Percentiles rank a stretch among this genome's conserved stretches.
Conservation (phyloP, 2,888 invertebrate genomes). For the Protonemura montana region DNA sequence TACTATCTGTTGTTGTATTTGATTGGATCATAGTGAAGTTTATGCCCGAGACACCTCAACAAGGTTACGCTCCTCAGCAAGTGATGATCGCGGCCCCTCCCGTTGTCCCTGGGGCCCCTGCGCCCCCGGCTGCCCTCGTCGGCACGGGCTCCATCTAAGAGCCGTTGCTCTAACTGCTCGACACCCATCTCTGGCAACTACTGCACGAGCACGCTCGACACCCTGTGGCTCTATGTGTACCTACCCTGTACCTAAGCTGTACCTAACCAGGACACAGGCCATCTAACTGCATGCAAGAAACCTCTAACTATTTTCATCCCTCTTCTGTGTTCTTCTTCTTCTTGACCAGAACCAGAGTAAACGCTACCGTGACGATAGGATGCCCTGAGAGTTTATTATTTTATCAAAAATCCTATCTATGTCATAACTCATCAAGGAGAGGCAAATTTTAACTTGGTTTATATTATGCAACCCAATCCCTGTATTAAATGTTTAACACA, state of each 20-base stretch:
- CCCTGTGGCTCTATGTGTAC: neutral
- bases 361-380: neutral
- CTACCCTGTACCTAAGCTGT: neutral
- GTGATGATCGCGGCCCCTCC: slow-evolving; percentile 25
- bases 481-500: neutral
- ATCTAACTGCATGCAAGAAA: neutral
- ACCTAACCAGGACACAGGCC: neutral
- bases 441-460: neutral
- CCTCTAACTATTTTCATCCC: neutral
- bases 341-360: neutral
- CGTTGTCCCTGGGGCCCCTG: neutral
- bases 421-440: neutral
- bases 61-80: slow-evolving; percentile 16
- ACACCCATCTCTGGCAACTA: neutral
- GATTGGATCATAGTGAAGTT: slow-evolving; percentile 35
- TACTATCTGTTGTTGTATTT: slow-evolving; percentile 23
- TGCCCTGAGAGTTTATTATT: neutral
- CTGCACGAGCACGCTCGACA: neutral
- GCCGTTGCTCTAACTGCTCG: neutral
- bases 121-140: neutral
- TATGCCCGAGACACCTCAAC: slow-evolving; percentile 40
- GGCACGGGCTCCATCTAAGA: slow-evolving; percentile 1
- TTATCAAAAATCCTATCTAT: neutral
- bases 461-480: neutral
- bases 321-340: neutral